phyloP scores from a whole-genome alignment of 92 coral and sea anemone genomes.

The Palythoa grandis region DNA sequence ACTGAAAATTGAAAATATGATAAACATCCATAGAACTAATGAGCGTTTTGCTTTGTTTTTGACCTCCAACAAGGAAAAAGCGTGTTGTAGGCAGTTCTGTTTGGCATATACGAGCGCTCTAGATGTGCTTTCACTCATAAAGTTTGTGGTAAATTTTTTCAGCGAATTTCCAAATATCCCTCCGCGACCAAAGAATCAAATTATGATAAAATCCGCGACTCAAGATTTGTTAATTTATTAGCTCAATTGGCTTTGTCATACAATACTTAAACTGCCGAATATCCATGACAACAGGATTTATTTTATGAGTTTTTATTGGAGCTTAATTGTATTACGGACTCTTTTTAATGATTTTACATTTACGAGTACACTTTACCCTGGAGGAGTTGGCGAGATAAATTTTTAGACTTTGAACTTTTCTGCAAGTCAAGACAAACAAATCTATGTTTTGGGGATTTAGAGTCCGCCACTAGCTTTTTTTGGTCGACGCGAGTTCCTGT shows the following conservation, averaged over 20 bases:
- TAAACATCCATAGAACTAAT: conserved; percentile 62
- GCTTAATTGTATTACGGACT: conserved; percentile 74
- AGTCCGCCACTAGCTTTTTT: not conserved
- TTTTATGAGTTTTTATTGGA: conserved; percentile 78
- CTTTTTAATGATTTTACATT: conserved; percentile 62
- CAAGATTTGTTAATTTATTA: conserved; percentile 78
- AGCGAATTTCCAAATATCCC: conserved; percentile 39
- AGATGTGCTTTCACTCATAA: not conserved
- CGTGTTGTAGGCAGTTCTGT: conserved; percentile 45
- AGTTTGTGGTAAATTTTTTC: conserved; percentile 28
- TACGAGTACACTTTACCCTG: conserved; percentile 50
- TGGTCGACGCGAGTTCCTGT: conserved; percentile 9
- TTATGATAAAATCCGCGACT: conserved; percentile 49
- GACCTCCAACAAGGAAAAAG: conserved; percentile 47
- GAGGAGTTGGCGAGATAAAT: conserved; percentile 23
- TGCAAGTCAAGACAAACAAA: conserved; percentile 40
- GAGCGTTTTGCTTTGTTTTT: conserved; percentile 36
- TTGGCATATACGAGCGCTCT: not conserved
- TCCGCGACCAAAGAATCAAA: conserved; percentile 40
- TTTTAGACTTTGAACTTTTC: not conserved
- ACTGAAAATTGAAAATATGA: conserved; percentile 62
- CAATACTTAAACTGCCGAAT: conserved; percentile 61
- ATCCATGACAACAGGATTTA: conserved; percentile 74
- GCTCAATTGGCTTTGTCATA: conserved; percentile 65
- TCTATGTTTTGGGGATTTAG: not conserved